A percentile compares a stretch with the other conserved stretches of the same genome.
Evolutionary conservation across 2,797 vertebrate genomes (phyloP).

Genomic region (Champsocephalus gunnari): DNA sequence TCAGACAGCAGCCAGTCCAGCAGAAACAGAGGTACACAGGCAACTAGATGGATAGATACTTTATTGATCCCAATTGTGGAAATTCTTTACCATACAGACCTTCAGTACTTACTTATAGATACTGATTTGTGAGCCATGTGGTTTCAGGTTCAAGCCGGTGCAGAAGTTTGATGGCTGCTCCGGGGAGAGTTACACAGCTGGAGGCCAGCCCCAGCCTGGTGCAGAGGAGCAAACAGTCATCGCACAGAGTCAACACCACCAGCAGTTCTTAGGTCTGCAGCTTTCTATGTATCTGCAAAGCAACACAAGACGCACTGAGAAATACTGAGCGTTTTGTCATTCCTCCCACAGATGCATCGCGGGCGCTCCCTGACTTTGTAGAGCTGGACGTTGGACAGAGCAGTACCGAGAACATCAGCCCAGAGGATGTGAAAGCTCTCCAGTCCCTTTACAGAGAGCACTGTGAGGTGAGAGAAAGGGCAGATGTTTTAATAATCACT

Average conservation of each 20-base stretch:
- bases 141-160: constrained; percentile 91
- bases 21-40: constrained; percentile 94
- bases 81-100: too few species aligned
- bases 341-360: constrained; percentile 86
- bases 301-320: neutral
- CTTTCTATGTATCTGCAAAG: neutral
- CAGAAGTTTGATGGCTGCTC: constrained; percentile 91
- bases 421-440: constrained; percentile 91
- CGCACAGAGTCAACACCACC: constrained; percentile 96
- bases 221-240: constrained; percentile 92
- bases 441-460: constrained; percentile 95
- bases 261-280: constrained; percentile 94
- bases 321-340: neutral
- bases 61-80: too few species aligned
- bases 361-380: constrained; percentile 94
- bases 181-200: constrained; percentile 86
- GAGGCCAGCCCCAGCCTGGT: constrained; percentile 83
- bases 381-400: constrained; percentile 88
- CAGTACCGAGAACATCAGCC: constrained; percentile 87
- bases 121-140: constrained; percentile 17
- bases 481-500: constrained; percentile 1
- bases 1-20: constrained; percentile 95
- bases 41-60: neutral
- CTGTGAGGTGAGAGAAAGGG: constrained; percentile 89
- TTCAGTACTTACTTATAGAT: neutral